Conservation (phyloP, 2,888 invertebrate genomes). For the Saturnia japonica region DNA sequence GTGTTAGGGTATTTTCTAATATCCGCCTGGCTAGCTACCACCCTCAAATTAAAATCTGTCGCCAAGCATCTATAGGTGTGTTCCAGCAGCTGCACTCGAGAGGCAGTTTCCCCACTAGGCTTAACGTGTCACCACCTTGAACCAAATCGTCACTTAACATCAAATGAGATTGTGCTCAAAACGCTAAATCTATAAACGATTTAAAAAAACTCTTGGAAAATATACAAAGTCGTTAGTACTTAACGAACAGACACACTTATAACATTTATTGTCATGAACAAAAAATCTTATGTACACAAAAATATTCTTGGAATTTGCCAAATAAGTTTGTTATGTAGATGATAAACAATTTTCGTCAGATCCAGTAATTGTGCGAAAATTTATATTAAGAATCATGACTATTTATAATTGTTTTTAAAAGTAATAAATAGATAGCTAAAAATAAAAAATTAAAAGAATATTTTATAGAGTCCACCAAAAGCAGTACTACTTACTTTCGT, state of each 20-base stretch:
- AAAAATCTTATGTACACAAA: neutral
- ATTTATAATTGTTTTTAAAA: neutral
- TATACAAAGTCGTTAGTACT: neutral
- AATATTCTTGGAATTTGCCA: neutral
- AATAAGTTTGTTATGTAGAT: neutral
- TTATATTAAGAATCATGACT: neutral
- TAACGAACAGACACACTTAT: neutral
- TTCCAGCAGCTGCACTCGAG: too few relatives aligned
- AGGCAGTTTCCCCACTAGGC: too few relatives aligned
- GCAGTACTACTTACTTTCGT: neutral
- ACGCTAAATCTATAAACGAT: too few relatives aligned
- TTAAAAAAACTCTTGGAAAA: neutral
- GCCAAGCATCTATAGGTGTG: too few relatives aligned
- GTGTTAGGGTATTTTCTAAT: too few relatives aligned
- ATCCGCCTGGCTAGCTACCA: too few relatives aligned
- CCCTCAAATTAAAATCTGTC: too few relatives aligned
- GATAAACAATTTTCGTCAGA: neutral
- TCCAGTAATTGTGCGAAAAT: neutral
- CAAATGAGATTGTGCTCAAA: too few relatives aligned
- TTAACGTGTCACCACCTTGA: too few relatives aligned
- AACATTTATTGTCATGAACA: neutral
- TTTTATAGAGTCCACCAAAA: neutral
- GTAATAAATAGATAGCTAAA: neutral
- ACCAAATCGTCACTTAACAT: too few relatives aligned
- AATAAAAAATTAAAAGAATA: neutral